Conservation (phyloP, 2,888 invertebrate species). For the Litoditis marina region DNA sequence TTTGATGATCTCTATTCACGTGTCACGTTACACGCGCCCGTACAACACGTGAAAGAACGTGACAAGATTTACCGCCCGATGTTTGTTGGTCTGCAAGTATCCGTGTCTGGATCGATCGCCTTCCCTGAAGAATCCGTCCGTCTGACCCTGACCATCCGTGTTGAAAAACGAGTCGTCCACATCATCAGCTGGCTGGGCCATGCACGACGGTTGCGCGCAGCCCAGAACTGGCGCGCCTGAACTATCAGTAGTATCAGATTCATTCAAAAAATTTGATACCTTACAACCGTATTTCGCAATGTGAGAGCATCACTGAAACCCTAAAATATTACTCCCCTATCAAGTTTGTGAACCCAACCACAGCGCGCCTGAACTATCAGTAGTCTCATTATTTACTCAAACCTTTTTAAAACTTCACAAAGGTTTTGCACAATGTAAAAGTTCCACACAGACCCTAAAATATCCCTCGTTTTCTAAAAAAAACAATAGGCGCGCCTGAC, state of each 20-base stretch:
- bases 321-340: too few relatives aligned
- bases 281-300: too few relatives aligned
- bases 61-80: conserved; percentile 46
- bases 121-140: conserved; percentile 57
- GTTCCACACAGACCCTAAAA: too few relatives aligned
- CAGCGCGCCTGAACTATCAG: too few relatives aligned
- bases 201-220: conserved; percentile 60
- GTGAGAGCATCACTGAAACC: too few relatives aligned
- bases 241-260: too few relatives aligned
- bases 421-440: too few relatives aligned
- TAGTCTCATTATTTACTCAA: too few relatives aligned
- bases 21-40: background rate
- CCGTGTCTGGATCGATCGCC: conserved; percentile 44
- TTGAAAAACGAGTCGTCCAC: conserved; percentile 55
- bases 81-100: conserved; percentile 33
- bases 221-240: conserved; percentile 52
- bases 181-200: conserved; percentile 48
- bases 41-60: background rate
- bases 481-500: too few relatives aligned
- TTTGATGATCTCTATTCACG: background rate
- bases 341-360: background rate
- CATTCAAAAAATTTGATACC: background rate
- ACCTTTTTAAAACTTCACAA: too few relatives aligned
- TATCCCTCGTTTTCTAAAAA: too few relatives aligned
- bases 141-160: conserved; percentile 47